phyloP scores from a whole-genome alignment of 2,797 vertebrate genomes.

The Muraenolepis orangiensis region DNA sequence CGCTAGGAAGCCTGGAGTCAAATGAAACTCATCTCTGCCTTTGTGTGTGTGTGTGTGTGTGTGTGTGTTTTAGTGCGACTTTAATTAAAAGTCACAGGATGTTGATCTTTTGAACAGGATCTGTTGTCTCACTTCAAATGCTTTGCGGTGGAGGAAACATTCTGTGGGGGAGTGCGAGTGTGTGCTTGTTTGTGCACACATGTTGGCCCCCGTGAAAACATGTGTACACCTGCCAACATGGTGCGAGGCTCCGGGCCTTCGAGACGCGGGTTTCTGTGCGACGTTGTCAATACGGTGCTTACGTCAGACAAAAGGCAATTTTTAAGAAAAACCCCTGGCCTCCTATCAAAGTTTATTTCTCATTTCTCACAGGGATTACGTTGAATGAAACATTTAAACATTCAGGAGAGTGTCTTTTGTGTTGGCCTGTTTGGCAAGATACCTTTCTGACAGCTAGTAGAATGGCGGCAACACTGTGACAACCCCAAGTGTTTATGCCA shows the following conservation, averaged over 20 bases:
- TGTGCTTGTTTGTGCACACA: neutral
- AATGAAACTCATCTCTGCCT: neutral
- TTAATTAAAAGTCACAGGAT: conserved; percentile 17
- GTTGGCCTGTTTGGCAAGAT: neutral
- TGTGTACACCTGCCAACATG: neutral
- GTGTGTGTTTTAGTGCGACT: neutral
- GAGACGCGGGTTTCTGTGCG: neutral
- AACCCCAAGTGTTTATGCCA: neutral
- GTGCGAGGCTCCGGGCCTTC: neutral
- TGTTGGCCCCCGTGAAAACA: too few relatives aligned
- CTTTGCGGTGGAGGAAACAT: conserved; percentile 26
- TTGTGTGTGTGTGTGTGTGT: neutral
- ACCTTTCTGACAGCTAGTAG: neutral
- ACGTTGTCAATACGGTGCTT: neutral
- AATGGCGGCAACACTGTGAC: neutral
- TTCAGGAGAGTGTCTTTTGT: neutral
- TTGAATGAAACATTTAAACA: neutral
- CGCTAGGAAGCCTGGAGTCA: neutral
- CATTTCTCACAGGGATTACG: neutral
- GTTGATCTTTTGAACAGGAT: too few relatives aligned
- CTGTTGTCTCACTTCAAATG: conserved; percentile 28
- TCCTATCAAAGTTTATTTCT: neutral
- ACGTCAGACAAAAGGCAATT: neutral
- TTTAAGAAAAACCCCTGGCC: neutral
- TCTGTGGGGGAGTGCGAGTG: too few relatives aligned